phyloP scores from a whole-genome alignment of 2,888 invertebrate genomes.

The Cistogaster globosa region DNA sequence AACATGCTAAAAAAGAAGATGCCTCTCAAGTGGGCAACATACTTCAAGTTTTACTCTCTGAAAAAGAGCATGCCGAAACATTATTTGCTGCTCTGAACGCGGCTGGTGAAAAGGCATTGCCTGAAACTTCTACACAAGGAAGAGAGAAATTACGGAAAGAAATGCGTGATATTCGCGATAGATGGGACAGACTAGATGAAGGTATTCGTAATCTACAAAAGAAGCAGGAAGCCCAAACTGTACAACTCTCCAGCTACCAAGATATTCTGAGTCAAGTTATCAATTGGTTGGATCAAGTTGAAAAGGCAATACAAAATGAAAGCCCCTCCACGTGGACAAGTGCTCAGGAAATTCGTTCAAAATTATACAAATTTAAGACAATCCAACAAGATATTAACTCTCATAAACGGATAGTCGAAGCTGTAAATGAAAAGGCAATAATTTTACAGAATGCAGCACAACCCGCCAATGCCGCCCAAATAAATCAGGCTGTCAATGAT shows the following conservation, averaged over 20 bases:
- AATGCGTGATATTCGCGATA: constrained; percentile 90
- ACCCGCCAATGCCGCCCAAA: constrained; percentile 84
- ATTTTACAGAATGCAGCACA: constrained; percentile 85
- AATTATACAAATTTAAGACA: constrained; percentile 92
- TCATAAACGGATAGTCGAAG: constrained; percentile 95
- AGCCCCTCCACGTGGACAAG: constrained; percentile 89
- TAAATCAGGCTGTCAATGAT: constrained; percentile 88
- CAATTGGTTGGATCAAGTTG: constrained; percentile 93
- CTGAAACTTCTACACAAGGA: constrained; percentile 95
- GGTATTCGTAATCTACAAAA: constrained; percentile 93
- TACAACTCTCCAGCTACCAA: constrained; percentile 93
- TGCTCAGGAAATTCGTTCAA: constrained; percentile 92
- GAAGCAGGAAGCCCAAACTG: constrained; percentile 91
- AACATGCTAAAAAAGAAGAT: constrained; percentile 86
- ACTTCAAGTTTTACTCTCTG: constrained; percentile 89
- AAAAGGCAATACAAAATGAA: constrained; percentile 89
- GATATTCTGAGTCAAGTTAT: constrained; percentile 92
- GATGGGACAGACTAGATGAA: constrained; percentile 94
- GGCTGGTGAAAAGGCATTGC: constrained; percentile 94
- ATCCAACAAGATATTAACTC: constrained; percentile 94
- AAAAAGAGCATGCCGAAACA: constrained; percentile 92
- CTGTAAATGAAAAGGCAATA: constrained; percentile 94
- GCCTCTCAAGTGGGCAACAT: constrained; percentile 87
- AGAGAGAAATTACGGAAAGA: constrained; percentile 95
- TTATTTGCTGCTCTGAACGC: constrained; percentile 89